These are phyloP conservation scores for Frankliniella fusca DNA, from an alignment of 2,888 invertebrate genomes.

Conservation along the genomic window DNA sequence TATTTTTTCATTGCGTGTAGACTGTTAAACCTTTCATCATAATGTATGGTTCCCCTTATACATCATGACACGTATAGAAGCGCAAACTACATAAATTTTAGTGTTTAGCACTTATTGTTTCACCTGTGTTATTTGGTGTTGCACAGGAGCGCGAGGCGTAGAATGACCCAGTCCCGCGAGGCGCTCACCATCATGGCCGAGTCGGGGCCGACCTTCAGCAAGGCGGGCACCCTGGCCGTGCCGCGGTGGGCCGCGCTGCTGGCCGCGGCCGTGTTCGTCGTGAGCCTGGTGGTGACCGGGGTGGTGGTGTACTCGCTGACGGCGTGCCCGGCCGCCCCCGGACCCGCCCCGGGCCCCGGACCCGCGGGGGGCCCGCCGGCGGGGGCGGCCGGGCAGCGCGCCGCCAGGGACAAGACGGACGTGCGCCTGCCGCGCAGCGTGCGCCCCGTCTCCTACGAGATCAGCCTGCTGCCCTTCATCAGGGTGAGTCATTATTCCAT, in stretches of 20 bases:
- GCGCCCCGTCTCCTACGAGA: conserved; percentile 63
- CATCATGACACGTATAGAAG: no score
- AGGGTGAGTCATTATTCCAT: no score
- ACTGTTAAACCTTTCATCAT: no score
- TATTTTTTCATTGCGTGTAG: no score
- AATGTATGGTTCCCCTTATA: no score
- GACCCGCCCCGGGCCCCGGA: conserved; percentile 50
- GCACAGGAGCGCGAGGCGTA: background rate
- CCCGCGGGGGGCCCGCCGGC: conserved; percentile 45
- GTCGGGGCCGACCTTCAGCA: conserved; percentile 54
- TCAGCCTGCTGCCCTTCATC: conserved; percentile 68
- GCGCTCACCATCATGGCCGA: conserved; percentile 58
- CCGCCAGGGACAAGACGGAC: conserved; percentile 46
- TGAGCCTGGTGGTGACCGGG: conserved; percentile 65
- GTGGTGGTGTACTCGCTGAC: conserved; percentile 73
- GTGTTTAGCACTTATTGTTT: no score
- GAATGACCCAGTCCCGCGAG: conserved; percentile 49
- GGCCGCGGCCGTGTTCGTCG: conserved; percentile 59
- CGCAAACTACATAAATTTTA: no score
- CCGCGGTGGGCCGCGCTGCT: conserved; percentile 63
- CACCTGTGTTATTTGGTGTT: no score
- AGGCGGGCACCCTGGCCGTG: conserved; percentile 56
- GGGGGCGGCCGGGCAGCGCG: conserved; percentile 31
- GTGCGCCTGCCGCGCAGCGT: conserved; percentile 67
- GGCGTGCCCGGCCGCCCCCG: conserved; percentile 56